Evolutionary conservation across 2,797 vertebrate species (phyloP).

Genomic region (Buceros bicornis): DNA sequence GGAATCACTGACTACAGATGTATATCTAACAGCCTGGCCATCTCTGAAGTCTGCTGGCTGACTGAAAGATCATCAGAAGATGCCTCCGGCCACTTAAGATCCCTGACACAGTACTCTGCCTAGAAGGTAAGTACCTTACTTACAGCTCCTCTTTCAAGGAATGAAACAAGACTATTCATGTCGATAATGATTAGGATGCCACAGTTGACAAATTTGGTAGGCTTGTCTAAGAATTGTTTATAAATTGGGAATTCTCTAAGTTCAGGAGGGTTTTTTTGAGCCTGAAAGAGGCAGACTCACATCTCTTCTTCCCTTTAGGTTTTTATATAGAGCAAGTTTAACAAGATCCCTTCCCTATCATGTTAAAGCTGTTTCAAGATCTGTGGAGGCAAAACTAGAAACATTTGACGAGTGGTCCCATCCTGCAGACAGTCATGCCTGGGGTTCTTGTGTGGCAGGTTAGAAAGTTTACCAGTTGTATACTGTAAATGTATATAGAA

Average conservation of each 20-base stretch:
- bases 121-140: background rate
- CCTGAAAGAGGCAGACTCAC: background rate
- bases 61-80: background rate
- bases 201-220: background rate
- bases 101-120: background rate
- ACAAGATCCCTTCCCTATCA: background rate
- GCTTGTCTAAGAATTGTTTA: background rate
- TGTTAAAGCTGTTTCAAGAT: background rate
- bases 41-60: background rate
- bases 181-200: background rate
- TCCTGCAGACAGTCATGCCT: background rate
- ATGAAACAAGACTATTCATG: background rate
- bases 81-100: background rate
- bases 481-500: background rate
- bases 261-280: background rate
- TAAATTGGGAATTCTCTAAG: background rate
- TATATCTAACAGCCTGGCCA: background rate
- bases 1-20: background rate
- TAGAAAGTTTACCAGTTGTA: background rate
- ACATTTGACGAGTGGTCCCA: background rate
- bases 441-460: background rate
- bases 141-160: background rate
- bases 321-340: background rate
- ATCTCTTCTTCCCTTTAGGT: background rate
- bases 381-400: background rate